Evolutionary conservation across 2,797 vertebrate species (phyloP).

Genomic region (Anas acuta): DNA sequence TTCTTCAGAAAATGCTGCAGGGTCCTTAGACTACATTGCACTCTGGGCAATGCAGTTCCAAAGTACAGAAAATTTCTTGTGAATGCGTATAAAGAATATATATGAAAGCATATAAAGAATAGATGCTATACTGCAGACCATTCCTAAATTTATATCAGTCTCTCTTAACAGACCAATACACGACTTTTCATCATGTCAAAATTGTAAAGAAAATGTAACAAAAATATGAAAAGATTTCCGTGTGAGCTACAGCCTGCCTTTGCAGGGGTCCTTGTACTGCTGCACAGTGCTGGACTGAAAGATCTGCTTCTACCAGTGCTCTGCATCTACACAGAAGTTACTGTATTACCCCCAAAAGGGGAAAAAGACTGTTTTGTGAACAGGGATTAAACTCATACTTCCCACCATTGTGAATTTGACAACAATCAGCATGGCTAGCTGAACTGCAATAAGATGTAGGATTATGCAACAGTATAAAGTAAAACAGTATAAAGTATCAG

Average conservation of each 20-base stretch:
- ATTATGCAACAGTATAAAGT: background rate
- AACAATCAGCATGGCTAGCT: background rate
- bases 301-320: background rate
- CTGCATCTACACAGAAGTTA: background rate
- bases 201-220: background rate
- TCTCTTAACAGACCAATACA: background rate
- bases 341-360: background rate
- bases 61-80: background rate
- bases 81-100: accelerated
- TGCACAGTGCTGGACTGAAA: background rate
- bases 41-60: background rate
- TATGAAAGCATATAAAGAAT: background rate
- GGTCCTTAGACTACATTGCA: background rate
- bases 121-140: background rate
- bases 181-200: background rate
- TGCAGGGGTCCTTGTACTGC: background rate
- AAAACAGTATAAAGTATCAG: background rate
- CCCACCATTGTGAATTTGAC: background rate
- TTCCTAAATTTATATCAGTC: background rate
- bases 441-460: background rate
- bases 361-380: background rate
- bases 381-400: background rate
- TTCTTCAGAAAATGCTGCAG: background rate
- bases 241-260: background rate
- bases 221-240: background rate